Evolutionary conservation across 2,888 invertebrate species (phyloP).

Genomic region (Willowsia nigromaculata): DNA sequence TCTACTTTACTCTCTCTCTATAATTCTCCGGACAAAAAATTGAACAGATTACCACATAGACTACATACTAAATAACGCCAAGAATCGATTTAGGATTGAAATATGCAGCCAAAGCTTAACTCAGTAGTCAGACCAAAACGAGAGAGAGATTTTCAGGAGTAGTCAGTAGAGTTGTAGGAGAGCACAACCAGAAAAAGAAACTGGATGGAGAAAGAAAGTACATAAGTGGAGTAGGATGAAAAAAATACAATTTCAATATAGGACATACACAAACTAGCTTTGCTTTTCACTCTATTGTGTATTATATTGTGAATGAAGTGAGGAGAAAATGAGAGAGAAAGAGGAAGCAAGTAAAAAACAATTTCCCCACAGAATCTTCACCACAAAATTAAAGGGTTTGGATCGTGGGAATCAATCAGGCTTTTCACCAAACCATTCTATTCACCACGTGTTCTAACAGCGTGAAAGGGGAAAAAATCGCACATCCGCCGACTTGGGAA

Average conservation of each 20-base stretch:
- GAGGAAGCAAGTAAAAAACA: constrained; percentile 54
- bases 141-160: neutral
- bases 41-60: neutral
- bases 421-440: constrained; percentile 13
- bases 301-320: neutral
- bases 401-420: constrained; percentile 67
- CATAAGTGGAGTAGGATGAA: neutral
- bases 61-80: neutral
- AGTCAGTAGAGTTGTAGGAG: too few species aligned
- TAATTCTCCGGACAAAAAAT: neutral
- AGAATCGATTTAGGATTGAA: constrained; percentile 34
- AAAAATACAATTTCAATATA: neutral
- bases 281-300: neutral
- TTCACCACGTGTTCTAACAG: constrained; percentile 37
- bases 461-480: neutral
- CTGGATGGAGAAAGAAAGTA: neutral
- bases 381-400: constrained; percentile 65
- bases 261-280: neutral
- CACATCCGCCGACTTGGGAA: constrained; percentile 22
- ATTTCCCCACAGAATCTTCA: constrained; percentile 46
- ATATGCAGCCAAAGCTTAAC: neutral
- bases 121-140: neutral
- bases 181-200: neutral
- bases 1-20: neutral
- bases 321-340: constrained; percentile 6